Evolutionary conservation across 2,888 invertebrate genomes (phyloP), one percentile per base, ranked within the genome.

Genomic region (Zygaena filipendulae): DNA sequence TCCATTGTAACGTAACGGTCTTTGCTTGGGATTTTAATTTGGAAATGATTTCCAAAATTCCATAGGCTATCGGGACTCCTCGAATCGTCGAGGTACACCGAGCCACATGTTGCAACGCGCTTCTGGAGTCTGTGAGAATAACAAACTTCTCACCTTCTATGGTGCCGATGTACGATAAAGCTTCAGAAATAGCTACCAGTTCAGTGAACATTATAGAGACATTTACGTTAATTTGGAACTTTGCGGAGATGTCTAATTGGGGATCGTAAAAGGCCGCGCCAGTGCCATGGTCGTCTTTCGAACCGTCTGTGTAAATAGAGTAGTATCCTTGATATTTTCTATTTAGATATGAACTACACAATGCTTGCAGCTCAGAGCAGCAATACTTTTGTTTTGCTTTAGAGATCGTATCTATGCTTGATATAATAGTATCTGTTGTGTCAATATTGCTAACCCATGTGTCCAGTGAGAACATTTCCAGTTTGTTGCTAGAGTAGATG

Each of bases 61-160:
- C 5, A 16, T 35, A 40, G 21, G 40, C 38, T 25, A 36, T 33
- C 29, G 38, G 36, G 21, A 25, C 11, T 11, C 38, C 38, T 38
- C 36, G 25, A 16, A 11, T 19, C 6, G 13, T 14, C 25, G 35
- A 36, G 36, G 33, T 21, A 24, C 33, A 38, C 8, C 36, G 34
- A 38, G 33, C 37, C 23, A 36, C 19, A 24, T 33, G 33, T 25
- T 33, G 35, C 7, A 39, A 25, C 3, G 35, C 29, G 20, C 36
- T 35, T 28, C 30, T 35, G 16, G 35, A 37, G 11, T 37, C 39
- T 5, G 32, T 33, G 5, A 37, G 23, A 12, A 40, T 31, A 3
- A 39, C 32, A 20, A 36, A 35, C 9, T 25, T 29, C 9, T 33
- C 27, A 19, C 23, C 27, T 13, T 27, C 19, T 6, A 25, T 18